phyloP scores from a whole-genome alignment of 2,113 vertebrate genomes.

The Chiloscyllium plagiosum region DNA sequence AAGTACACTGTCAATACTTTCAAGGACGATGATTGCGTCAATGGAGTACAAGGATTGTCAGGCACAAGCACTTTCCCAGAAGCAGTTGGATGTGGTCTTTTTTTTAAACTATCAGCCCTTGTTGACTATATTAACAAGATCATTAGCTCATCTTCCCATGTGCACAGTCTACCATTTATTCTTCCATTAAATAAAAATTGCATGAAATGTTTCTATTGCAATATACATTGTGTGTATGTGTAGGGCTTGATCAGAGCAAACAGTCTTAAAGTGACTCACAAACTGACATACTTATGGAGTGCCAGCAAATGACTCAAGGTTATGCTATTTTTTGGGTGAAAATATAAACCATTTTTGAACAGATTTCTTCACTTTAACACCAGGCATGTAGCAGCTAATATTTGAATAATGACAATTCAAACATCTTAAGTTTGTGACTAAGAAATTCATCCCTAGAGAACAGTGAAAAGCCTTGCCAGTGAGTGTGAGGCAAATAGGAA shows the following conservation, averaged over 20 bases:
- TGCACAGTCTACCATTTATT: not conserved
- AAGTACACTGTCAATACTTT: conserved; percentile 29
- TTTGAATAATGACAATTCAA: not conserved
- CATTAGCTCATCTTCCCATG: not conserved
- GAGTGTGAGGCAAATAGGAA: not conserved
- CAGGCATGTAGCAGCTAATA: not conserved
- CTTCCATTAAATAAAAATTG: not conserved
- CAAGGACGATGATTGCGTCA: conserved; percentile 10
- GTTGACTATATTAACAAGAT: not conserved
- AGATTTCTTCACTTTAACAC: not conserved
- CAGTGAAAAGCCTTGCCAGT: not conserved
- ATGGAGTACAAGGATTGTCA: not conserved
- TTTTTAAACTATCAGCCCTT: not conserved
- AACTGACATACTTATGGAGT: not conserved
- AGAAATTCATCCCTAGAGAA: not conserved
- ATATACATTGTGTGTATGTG: not conserved
- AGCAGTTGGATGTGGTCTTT: not conserved
- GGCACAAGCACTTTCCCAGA: not conserved
- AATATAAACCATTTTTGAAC: not conserved
- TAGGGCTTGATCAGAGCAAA: not conserved
- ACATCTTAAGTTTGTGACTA: not conserved
- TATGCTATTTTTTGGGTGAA: not conserved
- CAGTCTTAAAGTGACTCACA: not conserved
- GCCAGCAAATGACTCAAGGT: not conserved
- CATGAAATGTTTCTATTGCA: not conserved